Evolutionary conservation across 2,888 invertebrate species (phyloP), one percentile per base, ranked within the genome.

Genomic region (Drosophila niveifrons): DNA sequence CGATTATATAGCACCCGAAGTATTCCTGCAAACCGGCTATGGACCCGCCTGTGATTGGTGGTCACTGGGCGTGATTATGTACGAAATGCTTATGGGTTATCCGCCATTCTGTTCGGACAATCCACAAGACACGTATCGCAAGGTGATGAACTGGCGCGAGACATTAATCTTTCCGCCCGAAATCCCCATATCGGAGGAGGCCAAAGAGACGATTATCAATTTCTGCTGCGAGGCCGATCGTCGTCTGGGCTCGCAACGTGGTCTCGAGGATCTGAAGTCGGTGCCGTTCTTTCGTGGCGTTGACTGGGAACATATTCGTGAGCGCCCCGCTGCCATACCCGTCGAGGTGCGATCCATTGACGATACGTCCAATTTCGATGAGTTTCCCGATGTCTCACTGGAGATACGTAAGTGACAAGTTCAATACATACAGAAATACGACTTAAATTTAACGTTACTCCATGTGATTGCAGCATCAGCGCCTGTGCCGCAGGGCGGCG

Each of bases 41-140:
- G 98, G 98, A 3, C 96, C 98, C 53, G 97, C 98, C 66, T 99
- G 99, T 89, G 99, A 99, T 93, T 99, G 99, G 98, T 99, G 99
- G 99, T 99, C 98, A 72, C 94, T 99, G 65, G 99, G 99, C 28
- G 99, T 99, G 65, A 99, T 99, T 89, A 99, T 99, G 99, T 99
- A 99, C 93, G 99, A 99, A 94, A 99, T 99, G 99, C 94, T 99
- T 82, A 99, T 99, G 93, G 99, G 99, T 18, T 99, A 99, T 93
- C 99, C 99, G 73, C 99, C 99, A 59, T 99, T 99, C 93, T 99
- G 99, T 93, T 99, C 99, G 64, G 99, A 99, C 93, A 99, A 93
- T 82, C 93, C 93, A 1, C 93, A 93, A 74, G 93, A 93, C 68
- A 93, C 93, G 66, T 93, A 92, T 81, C 91, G 95, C 63, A 98